Evolutionary conservation across 1,140 invertebrate genomes (phyloP).

Genomic region (Mycetomoellerius zeteki): DNA sequence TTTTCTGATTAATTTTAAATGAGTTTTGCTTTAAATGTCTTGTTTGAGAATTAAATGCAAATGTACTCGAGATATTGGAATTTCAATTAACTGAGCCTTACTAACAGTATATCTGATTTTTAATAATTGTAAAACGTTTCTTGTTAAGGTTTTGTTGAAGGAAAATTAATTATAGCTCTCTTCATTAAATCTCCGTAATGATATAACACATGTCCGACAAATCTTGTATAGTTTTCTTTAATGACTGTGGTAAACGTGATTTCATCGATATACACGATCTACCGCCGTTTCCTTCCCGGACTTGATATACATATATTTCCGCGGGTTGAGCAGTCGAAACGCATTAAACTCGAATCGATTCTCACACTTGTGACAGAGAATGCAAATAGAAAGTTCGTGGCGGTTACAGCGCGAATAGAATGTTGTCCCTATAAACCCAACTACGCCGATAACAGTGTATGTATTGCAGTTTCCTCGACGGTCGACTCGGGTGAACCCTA

Average conservation of each 20-base stretch:
- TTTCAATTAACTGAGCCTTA: background rate
- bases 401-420: constrained; percentile 65
- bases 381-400: constrained; percentile 76
- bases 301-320: constrained; percentile 34
- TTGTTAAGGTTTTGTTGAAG: background rate
- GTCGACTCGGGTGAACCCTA: constrained; percentile 38
- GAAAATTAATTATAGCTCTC: background rate
- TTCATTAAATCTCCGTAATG: background rate
- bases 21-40: background rate
- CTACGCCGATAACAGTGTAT: constrained; percentile 75
- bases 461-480: constrained; percentile 49
- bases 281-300: constrained; percentile 34
- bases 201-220: background rate
- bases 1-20: background rate
- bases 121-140: background rate
- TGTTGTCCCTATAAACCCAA: constrained; percentile 64
- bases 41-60: background rate
- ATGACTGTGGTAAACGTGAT: constrained; percentile 15
- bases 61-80: background rate
- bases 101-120: too few species aligned
- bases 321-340: constrained; percentile 50
- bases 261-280: background rate
- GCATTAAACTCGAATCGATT: constrained; percentile 74
- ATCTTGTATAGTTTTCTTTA: background rate
- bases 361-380: constrained; percentile 76